Base-by-base conservation (phyloP, 2,113 vertebrate species). In the Cervus canadensis region DNA sequence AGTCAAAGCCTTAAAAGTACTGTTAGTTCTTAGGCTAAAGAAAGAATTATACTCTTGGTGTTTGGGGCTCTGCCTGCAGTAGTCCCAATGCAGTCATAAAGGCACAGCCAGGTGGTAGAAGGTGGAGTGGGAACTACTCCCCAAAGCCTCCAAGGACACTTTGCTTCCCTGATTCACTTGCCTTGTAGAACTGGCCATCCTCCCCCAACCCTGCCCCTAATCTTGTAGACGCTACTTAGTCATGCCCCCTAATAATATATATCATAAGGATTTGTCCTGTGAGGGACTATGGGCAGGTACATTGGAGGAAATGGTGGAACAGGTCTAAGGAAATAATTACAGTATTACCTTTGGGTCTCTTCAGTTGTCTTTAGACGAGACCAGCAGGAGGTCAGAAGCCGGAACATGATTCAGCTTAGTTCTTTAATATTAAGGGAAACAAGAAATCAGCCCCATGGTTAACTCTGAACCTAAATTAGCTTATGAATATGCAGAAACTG, bases 381-480 rank as follows among this genome's bases (percentile, higher is more conserved):
- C 89, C 91, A 97, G 82, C 97, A 97, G 33, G 89, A 85, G 23
- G 83, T 87, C 17, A 97, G 52, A 45, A 97, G 78, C 45, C 52
- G 89, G 45, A 97, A 91, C 97, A 98, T 97, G 67, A 79, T 91
- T 95, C 59, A 91, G 2, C 60, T 96, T 92, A 33, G 23, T 79
- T 93, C 95, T 95, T 78, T 89, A 97, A 88, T 78, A 60, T 74
- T 93, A 91, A 94, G 5, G 50, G 59, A 85, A 95, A 79, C 16
- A 62, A 92, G 67, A 97, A 87, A n/a, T 64, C n/a, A 94, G 26
- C 83, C 40, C 45, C 23, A 17, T 86, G 89, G 85, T 60, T 85
- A 89, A 89, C 45, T 83, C 21, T 62, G 60, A 96, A 59, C 26
- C n/a, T 81, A 30, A 54, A 11, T 96, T 40, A 93, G n/a, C 25